Base-by-base conservation (phyloP, 2,797 vertebrate genomes). In the Gallinago stenura region DNA sequence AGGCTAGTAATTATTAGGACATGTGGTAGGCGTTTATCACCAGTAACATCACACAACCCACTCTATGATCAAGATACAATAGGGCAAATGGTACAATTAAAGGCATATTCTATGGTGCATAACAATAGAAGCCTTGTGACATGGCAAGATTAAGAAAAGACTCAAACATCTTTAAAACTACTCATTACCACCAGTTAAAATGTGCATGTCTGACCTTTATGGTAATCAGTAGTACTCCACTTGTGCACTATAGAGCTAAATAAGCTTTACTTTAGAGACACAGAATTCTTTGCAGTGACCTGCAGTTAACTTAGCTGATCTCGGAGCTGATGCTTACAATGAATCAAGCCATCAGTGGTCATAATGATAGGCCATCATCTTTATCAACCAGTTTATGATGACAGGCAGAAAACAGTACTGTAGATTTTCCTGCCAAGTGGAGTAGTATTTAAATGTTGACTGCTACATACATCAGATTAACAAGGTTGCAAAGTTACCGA, bases 1-100 rank as follows among this genome's bases (percentile, higher is more conserved):
- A 98, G 97, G 93, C 97, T 98, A 97, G 98, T 98, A 98, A 98
- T 98, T 98, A 98, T 90, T 96, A 96, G 96, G 97, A 97, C 96
- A 97, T 96, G 94, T 95, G 96, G 98, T 98, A 97, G 97, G 97
- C 93, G 45, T 96, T 98, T 97, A 97, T 98, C 97, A 97, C 78
- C 85, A 97, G 97, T 96, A 98, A 97, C 97, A 97, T 97, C 97
- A 89, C 90, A 87, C 95, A 96, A 87, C 89, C 90, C 95, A 95
- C 96, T 97, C 97, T 98, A 93, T 98, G 98, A 98, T 98, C 96
- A 97, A 97, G 97, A 96, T 94, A 97, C 97, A 97, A 96, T 97
- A 98, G 98, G 98, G 98, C 98, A 98, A 98, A 97, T 97, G 97
- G 97, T 97, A 98, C 98, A 98, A 98, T 98, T 98, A 98, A 97